Conservation (phyloP, 2,888 invertebrate species). For the Nomada fabriciana region DNA sequence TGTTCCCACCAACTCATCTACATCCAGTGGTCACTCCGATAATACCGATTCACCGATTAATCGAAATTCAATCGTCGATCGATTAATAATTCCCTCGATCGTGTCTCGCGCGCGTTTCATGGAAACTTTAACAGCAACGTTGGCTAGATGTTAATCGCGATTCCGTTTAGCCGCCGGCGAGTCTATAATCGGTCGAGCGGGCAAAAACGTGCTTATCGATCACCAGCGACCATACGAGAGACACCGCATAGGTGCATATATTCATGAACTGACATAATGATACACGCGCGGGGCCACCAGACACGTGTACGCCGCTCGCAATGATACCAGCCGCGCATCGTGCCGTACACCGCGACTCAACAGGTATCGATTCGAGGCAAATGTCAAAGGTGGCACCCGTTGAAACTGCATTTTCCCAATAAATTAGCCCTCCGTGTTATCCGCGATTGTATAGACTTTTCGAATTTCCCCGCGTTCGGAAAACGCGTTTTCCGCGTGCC, state of each 20-base stretch:
- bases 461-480: slow-evolving; percentile 4
- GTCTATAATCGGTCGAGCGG: background rate
- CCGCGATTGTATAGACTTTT: slow-evolving; percentile 26
- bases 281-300: slow-evolving; percentile 14
- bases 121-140: background rate
- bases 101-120: background rate
- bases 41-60: slow-evolving; percentile 1
- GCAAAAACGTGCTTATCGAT: slow-evolving; percentile 48
- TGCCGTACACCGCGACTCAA: slow-evolving; percentile 58
- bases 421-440: slow-evolving; percentile 30
- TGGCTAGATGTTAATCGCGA: slow-evolving; percentile 6
- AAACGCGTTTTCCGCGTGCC: background rate
- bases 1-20: background rate
- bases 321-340: slow-evolving; percentile 56
- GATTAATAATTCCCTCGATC: slow-evolving; percentile 18
- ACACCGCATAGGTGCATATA: slow-evolving; percentile 35
- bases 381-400: slow-evolving; percentile 55
- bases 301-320: slow-evolving; percentile 52
- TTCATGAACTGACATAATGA: slow-evolving; percentile 54
- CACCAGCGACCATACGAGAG: slow-evolving; percentile 14
- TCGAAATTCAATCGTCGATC: slow-evolving; percentile 18
- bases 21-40: background rate
- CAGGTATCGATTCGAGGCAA: slow-evolving; percentile 69
- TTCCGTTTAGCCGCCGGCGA: slow-evolving; percentile 12
- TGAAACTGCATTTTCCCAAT: slow-evolving; percentile 40